Evolutionary conservation across 2,797 vertebrate genomes (phyloP).

Genomic region (Chloroceryle inda): DNA sequence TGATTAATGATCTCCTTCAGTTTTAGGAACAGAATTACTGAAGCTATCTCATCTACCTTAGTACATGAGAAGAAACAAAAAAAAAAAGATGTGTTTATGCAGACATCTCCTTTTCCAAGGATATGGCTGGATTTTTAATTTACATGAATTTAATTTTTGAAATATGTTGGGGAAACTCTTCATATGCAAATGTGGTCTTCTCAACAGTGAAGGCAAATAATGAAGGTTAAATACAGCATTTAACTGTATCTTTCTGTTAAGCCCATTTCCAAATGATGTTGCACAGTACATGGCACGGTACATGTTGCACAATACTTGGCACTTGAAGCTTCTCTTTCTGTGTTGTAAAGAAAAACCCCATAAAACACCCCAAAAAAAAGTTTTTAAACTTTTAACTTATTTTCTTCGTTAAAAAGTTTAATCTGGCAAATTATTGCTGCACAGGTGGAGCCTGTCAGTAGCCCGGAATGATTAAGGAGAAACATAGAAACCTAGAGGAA

Average conservation of each 20-base stretch:
- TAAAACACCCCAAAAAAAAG: background rate
- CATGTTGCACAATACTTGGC: too few relatives aligned
- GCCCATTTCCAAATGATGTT: background rate
- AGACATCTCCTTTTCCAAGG: constrained; percentile 3
- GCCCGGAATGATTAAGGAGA: background rate
- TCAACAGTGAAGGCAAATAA: constrained; percentile 24
- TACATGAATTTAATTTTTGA: constrained; percentile 25
- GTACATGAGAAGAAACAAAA: background rate
- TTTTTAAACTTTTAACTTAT: background rate
- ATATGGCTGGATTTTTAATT: constrained; percentile 49
- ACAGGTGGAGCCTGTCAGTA: background rate
- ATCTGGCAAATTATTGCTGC: background rate
- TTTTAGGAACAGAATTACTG: constrained; percentile 2
- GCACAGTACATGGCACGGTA: background rate
- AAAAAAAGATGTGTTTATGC: background rate
- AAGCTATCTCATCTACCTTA: constrained; percentile 5
- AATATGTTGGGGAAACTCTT: background rate
- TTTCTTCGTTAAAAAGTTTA: background rate
- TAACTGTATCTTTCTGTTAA: background rate
- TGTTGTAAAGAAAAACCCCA: background rate
- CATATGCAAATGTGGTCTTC: constrained; percentile 39
- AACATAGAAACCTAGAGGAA: background rate
- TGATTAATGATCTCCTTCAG: constrained; percentile 59
- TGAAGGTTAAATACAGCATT: background rate
- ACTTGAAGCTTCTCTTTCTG: background rate